Base-by-base conservation (phyloP, 2,797 vertebrate genomes). In the Chaenodraco wilsoni region DNA sequence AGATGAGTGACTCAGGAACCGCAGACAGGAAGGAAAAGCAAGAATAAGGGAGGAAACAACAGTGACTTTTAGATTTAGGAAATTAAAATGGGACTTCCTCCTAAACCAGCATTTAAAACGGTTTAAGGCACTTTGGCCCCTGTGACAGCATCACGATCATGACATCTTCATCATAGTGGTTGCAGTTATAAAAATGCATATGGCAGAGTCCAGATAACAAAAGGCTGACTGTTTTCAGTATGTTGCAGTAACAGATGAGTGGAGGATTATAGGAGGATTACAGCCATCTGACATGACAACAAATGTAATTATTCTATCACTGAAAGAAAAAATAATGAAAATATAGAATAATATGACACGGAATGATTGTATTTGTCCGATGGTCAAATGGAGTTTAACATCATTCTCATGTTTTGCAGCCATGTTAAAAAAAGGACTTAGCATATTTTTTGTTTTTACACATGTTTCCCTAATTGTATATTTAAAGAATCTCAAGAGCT, bases 191-290 rank as follows among this genome's bases (percentile, higher is more conserved):
- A 59, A 65, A 12, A 48, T 49, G 50, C 16, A 33, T 37, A 9
- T 0, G 56, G 15, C 60, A 10, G 13, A 4, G 17, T 1, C 9
- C 13, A 31, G 15, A 48, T 9, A 27, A 74, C 50, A 74, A 74
- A 70, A 64, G 52, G 62, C 41, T 27, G 44, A 50, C 19, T 72
- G 71, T 75, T 43, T 52, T 69, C 43, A 58, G 43, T 17, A 54
- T 61, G 55, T 9, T 55, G 2, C 21, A 19, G 58, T 65, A 70
- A 52, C 37, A 57, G 55, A 77, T 67, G 49, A 60, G 44, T 64
- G 44, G 64, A 74, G 65, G 57, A 80, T 74, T 68, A 74, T 3
- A 2, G 6, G 8, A 63, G 41, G 70, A 52, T 65, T 57, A 67
- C 44, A 67, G 57, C 45, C 64, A 54, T 65, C 50, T 69, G 55